phyloP scores from a whole-genome alignment of 2,113 vertebrate species.

The Lutjanus erythropterus region DNA sequence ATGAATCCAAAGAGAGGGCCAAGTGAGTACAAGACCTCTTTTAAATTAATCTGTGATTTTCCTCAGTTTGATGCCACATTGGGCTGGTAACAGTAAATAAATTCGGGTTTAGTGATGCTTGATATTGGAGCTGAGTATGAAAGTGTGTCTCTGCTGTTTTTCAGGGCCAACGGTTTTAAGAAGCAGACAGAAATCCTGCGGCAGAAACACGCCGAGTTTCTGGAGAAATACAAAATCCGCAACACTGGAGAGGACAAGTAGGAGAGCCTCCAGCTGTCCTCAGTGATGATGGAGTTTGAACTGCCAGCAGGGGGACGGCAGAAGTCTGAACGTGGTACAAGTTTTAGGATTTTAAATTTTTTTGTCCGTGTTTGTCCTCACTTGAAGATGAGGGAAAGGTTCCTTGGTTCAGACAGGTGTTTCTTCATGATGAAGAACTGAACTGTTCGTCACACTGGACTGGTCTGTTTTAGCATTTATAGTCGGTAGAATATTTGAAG shows the following conservation, averaged over 20 bases:
- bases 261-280: conserved; percentile 27
- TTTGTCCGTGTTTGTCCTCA: not conserved
- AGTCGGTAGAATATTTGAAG: conserved; percentile 4
- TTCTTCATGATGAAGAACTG: not conserved
- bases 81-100: not conserved
- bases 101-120: not conserved
- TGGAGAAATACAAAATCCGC: conserved; percentile 77
- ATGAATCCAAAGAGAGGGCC: conserved; percentile 87
- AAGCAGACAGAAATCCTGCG: conserved; percentile 86
- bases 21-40: conserved; percentile 86
- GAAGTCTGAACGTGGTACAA: not conserved
- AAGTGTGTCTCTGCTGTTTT: not conserved
- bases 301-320: conserved; percentile 23
- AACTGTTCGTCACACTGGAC: conserved; percentile 9
- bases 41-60: not conserved
- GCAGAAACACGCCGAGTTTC: conserved; percentile 84
- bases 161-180: conserved; percentile 85
- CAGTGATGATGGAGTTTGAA: not conserved
- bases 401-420: not conserved
- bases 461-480: not conserved
- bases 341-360: conserved; percentile 39
- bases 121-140: not conserved
- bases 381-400: not conserved
- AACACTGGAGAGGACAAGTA: conserved; percentile 73
- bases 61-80: not conserved